phyloP scores from a whole-genome alignment of 2,113 vertebrate genomes.

The Chaetodon auriga region DNA sequence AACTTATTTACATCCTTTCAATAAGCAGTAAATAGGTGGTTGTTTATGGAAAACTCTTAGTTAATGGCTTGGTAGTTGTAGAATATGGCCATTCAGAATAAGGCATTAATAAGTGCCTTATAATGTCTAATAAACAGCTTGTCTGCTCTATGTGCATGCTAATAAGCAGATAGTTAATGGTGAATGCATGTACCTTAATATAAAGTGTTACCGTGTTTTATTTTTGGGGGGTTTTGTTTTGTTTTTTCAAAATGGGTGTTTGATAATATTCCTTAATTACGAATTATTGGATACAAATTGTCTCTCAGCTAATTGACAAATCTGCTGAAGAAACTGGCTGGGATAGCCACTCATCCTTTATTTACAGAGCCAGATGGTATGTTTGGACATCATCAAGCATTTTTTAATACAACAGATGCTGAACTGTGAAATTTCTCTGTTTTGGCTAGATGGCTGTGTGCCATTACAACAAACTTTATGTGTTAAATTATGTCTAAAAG shows the following conservation, averaged over 20 bases:
- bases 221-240: neutral
- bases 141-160: no score
- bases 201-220: neutral
- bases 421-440: conserved; percentile 61
- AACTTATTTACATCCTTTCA: no score
- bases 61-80: no score
- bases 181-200: no score
- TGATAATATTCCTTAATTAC: conserved; percentile 10
- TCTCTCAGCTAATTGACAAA: conserved; percentile 44
- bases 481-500: no score
- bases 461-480: conserved; percentile 12
- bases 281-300: conserved; percentile 41
- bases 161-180: no score
- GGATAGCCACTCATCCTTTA: conserved; percentile 62
- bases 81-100: no score
- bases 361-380: conserved; percentile 73
- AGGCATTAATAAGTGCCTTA: no score
- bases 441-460: conserved; percentile 54
- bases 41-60: no score
- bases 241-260: neutral
- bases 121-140: no score
- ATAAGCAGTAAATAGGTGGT: no score
- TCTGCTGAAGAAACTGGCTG: conserved; percentile 51
- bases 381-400: conserved; percentile 60
- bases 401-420: conserved; percentile 71